Percentiles rank a stretch among this genome's conserved stretches.
Evolutionary conservation across 2,888 invertebrate genomes (phyloP).

Genomic region (Choristoneura rosaceana): DNA sequence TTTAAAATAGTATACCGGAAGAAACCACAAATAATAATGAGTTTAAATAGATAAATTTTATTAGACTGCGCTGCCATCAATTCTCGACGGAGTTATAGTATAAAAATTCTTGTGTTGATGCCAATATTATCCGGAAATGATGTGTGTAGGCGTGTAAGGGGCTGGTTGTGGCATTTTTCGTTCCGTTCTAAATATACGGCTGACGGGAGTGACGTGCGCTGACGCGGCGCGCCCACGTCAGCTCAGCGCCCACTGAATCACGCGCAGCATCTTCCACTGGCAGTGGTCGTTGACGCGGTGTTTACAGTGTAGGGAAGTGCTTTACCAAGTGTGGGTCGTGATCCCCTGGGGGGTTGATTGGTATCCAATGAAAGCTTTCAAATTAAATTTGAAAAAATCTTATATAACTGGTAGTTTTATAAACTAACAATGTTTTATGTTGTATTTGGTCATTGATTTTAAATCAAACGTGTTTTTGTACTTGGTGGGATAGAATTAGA

Average conservation of each 20-base stretch:
- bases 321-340: background rate
- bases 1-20: conserved; percentile 33
- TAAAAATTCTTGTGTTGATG: conserved; percentile 55
- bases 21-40: conserved; percentile 19
- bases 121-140: conserved; percentile 74
- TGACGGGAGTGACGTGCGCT: conserved; percentile 76
- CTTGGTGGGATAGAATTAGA: too few relatives aligned
- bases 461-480: too few relatives aligned
- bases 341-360: background rate
- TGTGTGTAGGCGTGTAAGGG: conserved; percentile 63
- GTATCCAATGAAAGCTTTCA: background rate
- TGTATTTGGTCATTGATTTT: too few relatives aligned
- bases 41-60: conserved; percentile 17
- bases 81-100: conserved; percentile 28
- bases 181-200: conserved; percentile 79
- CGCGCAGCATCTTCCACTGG: conserved; percentile 51
- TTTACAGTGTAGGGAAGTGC: background rate
- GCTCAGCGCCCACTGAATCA: conserved; percentile 74
- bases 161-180: conserved; percentile 45
- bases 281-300: background rate
- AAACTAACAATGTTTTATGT: too few relatives aligned
- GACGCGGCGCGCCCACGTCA: conserved; percentile 74
- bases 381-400: background rate
- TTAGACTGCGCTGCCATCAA: conserved; percentile 21
- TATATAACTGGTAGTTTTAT: too few relatives aligned